Base-by-base conservation (phyloP, 2,888 invertebrate genomes). In the Drosophila rubida region DNA sequence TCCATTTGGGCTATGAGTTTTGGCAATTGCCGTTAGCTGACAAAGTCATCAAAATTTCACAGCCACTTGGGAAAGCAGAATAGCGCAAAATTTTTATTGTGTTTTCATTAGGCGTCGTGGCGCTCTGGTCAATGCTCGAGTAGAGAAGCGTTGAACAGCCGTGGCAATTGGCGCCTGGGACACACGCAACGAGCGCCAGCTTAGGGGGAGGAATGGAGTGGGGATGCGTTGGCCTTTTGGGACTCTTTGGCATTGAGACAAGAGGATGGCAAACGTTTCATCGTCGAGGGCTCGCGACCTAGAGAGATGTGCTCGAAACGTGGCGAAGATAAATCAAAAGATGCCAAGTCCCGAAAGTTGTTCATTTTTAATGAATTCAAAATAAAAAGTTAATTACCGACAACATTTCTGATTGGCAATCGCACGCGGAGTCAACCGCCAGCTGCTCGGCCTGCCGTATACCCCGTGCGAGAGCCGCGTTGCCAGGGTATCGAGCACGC, bases 11-110 rank as follows among this genome's bases (percentile, higher is more conserved):
- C 70, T 58, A 73, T 75, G 61, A 74, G 75, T 71, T 75, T 74
- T 65, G 42, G 75, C 69, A 75, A 85, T 80, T 81, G 72, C 69
- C 80, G 64, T 73, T 76, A 71, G 80, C 82, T 80, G 80, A 74
- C 76, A 83, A 83, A 83, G 74, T 78, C 80, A 83, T 83, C 76
- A 76, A 82, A 84, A 84, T 84, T 84, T 84, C 82, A 84, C 84
- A 87, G 87, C 78, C 87, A 87, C 84, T 84, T 84, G 85, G 82
- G 82, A 82, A 76, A 70, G 86, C 82, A 82, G 82, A 82, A 87
- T 82, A 82, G 87, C 87, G 85, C 76, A 84, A 84, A 78, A 87
- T 84, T 87, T 87, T 78, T 86, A 82, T 82, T 86, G 83, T 80
- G 78, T 82, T 84, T 84, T 87, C 87, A 84, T 87, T 84, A 83